Conservation (phyloP, 1,140 invertebrate genomes). For the Drosophila bocki region DNA sequence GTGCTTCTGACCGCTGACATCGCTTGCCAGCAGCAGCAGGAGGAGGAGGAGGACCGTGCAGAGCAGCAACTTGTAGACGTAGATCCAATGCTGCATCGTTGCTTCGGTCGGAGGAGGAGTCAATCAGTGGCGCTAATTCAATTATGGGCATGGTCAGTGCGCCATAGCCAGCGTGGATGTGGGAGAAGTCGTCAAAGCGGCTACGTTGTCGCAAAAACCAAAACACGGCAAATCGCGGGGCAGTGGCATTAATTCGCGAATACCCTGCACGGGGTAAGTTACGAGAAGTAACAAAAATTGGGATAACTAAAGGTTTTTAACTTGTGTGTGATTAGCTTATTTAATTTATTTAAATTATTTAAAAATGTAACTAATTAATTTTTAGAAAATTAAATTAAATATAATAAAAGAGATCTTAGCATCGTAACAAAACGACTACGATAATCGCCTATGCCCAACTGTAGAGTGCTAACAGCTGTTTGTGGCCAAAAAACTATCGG, state of each 20-base stretch:
- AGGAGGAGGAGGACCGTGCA: conserved; percentile 46
- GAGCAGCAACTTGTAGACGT: conserved; percentile 11
- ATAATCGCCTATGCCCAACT: background rate
- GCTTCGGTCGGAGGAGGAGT: conserved; percentile 39
- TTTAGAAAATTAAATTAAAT: background rate
- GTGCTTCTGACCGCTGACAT: conserved; percentile 52
- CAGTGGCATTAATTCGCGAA: background rate
- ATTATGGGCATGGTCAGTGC: conserved; percentile 66
- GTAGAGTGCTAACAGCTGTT: conserved; percentile 33
- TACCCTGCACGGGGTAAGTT: background rate
- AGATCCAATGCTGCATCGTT: conserved; percentile 18
- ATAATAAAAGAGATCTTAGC: too few relatives aligned
- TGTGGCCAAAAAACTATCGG: conserved; percentile 10
- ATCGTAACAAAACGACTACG: background rate
- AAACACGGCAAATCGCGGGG: conserved; percentile 20
- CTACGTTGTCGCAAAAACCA: conserved; percentile 51
- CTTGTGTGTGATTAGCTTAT: background rate
- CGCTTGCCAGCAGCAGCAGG: conserved; percentile 26
- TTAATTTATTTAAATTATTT: background rate
- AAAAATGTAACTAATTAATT: background rate
- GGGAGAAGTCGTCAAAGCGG: conserved; percentile 27
- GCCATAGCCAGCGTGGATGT: conserved; percentile 39
- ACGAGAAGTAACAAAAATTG: too few relatives aligned
- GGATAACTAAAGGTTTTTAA: background rate
- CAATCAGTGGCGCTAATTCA: conserved; percentile 59